Conservation (phyloP, 2,797 vertebrate genomes). For the Lycodopsis pacificus region DNA sequence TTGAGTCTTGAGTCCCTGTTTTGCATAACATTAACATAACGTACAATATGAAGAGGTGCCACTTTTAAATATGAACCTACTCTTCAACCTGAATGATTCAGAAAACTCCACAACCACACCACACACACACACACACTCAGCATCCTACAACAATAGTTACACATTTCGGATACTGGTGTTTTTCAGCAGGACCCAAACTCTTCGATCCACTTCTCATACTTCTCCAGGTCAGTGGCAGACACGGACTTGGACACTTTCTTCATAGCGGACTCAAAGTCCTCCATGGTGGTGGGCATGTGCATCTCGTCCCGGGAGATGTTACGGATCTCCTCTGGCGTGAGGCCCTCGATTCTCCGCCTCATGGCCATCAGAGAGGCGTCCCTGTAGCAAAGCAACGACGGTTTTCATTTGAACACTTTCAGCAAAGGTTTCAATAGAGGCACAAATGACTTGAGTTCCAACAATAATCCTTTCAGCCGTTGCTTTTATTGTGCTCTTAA, state of each 20-base stretch:
- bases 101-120: background rate
- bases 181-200: constrained; percentile 97
- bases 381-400: constrained; percentile 70
- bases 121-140: background rate
- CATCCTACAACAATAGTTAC: background rate
- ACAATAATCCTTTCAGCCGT: background rate
- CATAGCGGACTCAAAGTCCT: constrained; percentile 95
- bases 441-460: background rate
- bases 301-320: constrained; percentile 97
- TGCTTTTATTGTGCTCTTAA: background rate
- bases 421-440: background rate
- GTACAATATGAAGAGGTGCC: constrained; percentile 7
- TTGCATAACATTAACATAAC: constrained; percentile 22
- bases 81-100: background rate
- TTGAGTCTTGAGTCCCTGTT: background rate
- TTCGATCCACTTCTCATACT: constrained; percentile 97
- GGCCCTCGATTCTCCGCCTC: constrained; percentile 95
- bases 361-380: constrained; percentile 99
- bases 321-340: constrained; percentile 96
- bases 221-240: constrained; percentile 94
- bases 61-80: constrained; percentile 4
- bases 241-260: constrained; percentile 98
- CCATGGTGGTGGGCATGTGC: constrained; percentile 99
- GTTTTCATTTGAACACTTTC: background rate
- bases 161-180: background rate